Base-by-base conservation (phyloP, 1,140 invertebrate genomes). In the Drosophila orosa region DNA sequence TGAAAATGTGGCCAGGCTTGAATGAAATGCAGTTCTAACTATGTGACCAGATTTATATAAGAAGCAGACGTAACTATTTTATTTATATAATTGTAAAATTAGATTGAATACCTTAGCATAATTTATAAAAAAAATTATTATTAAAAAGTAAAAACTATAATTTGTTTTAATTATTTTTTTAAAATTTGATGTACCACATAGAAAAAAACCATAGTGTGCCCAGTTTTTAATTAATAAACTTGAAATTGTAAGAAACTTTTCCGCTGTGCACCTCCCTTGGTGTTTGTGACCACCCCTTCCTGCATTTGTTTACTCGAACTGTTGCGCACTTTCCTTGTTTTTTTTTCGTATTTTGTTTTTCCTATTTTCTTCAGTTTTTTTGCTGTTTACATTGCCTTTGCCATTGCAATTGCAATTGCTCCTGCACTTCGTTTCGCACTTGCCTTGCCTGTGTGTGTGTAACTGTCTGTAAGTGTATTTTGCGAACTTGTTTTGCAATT, bases 401-500 rank as follows among this genome's bases (percentile, higher is more conserved):
- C 65, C 65, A 66, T 65, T 65, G 42, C 59, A 35, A 52, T 56
- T 62, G 42, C 45, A 63, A 37, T 72, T 63, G 59, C 69, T 48
- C 50, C 59, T 65, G 73, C 72, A 75, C 60, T 63, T 65, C 54
- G 71, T 58, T 58, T 74, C 71, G 42, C 72, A 61, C 68, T 71
- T 37, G 56, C 47, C 31, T 29, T 6, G 29, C 1, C 10, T 48
- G 15, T 39, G 29, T 39, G 15, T 47, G 27, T 45, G 17, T 61
- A 8, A 42, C n/a, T 54, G 24, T 33, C 17, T 54, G 48, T 48
- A n/a, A n/a, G 50, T 75, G 40, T 63, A 37, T 60, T 56, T 62
- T 82, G 55, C 71, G 57, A 73, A 77, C 79, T 80, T 81, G 58
- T 75, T 78, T 75, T 81, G 78, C 74, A 87, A 87, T 86, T 86